Conservation (phyloP, 2,888 invertebrate genomes). For the Caenorhabditis japonica region DNA sequence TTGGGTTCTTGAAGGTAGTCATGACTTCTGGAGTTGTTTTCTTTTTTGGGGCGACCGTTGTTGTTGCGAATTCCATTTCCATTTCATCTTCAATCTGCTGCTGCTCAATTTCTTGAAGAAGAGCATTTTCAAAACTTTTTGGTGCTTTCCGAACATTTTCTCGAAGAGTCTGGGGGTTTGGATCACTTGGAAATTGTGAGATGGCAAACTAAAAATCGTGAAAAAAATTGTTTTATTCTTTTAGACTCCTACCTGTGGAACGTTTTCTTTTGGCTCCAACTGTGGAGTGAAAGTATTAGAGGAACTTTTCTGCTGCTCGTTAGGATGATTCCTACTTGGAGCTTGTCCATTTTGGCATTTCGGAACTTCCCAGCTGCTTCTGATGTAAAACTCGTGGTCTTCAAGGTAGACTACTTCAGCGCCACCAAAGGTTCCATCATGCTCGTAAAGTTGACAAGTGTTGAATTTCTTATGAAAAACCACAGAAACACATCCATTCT, state of each 20-base stretch:
- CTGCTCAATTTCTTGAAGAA: slow-evolving; percentile 34
- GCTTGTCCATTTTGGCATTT: slow-evolving; percentile 43
- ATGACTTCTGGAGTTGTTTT: slow-evolving; percentile 26
- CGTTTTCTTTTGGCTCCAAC: slow-evolving; percentile 10
- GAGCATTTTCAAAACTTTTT: slow-evolving; percentile 29
- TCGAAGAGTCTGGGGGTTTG: slow-evolving; percentile 8
- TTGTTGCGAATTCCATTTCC: slow-evolving; percentile 28
- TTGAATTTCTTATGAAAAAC: slow-evolving; percentile 72
- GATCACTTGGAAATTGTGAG: slow-evolving; percentile 28
- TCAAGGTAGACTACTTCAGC: slow-evolving; percentile 57
- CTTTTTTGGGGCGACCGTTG: slow-evolving; percentile 24
- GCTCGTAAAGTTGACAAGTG: slow-evolving; percentile 69
- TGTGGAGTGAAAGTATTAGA: not conserved
- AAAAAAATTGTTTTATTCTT: not conserved
- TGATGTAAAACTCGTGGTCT: slow-evolving; percentile 60
- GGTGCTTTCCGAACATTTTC: slow-evolving; percentile 43
- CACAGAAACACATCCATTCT: slow-evolving; percentile 70
- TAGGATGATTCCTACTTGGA: slow-evolving; percentile 55
- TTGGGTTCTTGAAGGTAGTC: slow-evolving; percentile 43
- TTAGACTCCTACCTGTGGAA: slow-evolving; percentile 30
- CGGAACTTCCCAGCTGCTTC: slow-evolving; percentile 56
- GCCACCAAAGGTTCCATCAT: slow-evolving; percentile 52
- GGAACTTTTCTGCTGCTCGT: not conserved
- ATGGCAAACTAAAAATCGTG: slow-evolving; percentile 27
- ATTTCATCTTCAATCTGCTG: slow-evolving; percentile 41